These are phyloP conservation scores for Tinea pellionella DNA, from an alignment of 2,888 invertebrate genomes.

Conservation along the genomic window DNA sequence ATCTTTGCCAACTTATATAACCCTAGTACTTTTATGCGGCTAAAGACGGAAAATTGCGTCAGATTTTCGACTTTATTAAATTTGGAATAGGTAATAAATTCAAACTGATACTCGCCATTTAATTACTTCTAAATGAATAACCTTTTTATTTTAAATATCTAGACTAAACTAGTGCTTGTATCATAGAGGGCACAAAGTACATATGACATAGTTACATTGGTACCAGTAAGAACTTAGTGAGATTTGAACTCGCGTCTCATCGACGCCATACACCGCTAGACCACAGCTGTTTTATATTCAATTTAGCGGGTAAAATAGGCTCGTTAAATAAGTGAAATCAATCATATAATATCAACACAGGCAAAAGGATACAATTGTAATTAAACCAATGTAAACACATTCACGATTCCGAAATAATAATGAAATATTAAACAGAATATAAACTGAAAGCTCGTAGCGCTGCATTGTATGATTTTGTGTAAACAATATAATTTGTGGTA, in stretches of 20 bases:
- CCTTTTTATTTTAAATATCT: too few relatives aligned
- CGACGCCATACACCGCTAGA: too few relatives aligned
- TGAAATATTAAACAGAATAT: not conserved
- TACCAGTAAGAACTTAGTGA: too few relatives aligned
- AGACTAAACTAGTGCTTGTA: too few relatives aligned
- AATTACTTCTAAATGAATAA: too few relatives aligned
- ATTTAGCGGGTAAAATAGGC: not conserved
- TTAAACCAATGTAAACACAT: not conserved
- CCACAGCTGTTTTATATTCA: too few relatives aligned
- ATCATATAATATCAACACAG: not conserved
- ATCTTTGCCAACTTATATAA: constrained; percentile 14
- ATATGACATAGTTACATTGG: too few relatives aligned
- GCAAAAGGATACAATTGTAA: not conserved
- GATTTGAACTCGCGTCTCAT: too few relatives aligned
- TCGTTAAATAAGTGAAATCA: not conserved
- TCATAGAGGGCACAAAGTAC: too few relatives aligned
- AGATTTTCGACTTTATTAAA: constrained; percentile 26
- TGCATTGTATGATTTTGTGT: not conserved
- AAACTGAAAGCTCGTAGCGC: not conserved
- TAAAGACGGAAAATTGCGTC: not conserved
- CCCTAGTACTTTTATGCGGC: not conserved
- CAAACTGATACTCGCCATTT: constrained; percentile 30
- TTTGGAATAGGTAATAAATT: constrained; percentile 32
- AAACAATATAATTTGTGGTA: constrained; percentile 9
- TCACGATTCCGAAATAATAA: not conserved